Evolutionary conservation across 2,888 invertebrate genomes (phyloP).

Genomic region (Synanthedon myopaeformis): DNA sequence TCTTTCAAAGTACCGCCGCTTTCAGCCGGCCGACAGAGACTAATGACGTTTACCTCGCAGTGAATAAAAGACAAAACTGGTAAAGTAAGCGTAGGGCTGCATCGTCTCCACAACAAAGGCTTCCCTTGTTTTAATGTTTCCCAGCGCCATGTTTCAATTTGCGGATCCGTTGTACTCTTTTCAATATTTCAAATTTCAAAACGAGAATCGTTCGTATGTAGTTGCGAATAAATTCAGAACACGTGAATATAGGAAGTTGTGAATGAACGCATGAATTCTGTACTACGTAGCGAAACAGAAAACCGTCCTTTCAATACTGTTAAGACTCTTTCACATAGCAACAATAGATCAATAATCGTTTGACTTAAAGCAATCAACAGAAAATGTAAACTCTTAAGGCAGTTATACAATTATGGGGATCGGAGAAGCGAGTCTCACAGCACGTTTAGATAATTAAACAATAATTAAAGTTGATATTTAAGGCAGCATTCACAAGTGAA

Average conservation of each 20-base stretch:
- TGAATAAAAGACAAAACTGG: constrained; percentile 23
- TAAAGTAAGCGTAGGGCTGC: constrained; percentile 13
- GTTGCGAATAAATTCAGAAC: too few relatives aligned
- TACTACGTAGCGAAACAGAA: too few relatives aligned
- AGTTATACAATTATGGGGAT: too few relatives aligned
- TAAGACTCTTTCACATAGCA: too few relatives aligned
- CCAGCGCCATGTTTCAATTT: constrained; percentile 25
- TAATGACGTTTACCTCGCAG: constrained; percentile 36
- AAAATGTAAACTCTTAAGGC: too few relatives aligned
- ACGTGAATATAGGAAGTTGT: too few relatives aligned
- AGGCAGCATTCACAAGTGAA: neutral
- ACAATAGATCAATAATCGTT: too few relatives aligned
- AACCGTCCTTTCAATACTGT: too few relatives aligned
- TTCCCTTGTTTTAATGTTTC: constrained; percentile 17
- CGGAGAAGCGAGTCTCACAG: neutral
- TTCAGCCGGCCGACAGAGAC: constrained; percentile 25
- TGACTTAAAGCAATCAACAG: too few relatives aligned
- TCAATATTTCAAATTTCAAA: constrained; percentile 16
- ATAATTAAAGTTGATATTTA: too few relatives aligned
- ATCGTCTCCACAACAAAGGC: constrained; percentile 14
- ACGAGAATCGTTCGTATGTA: constrained; percentile 1
- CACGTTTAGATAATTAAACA: too few relatives aligned
- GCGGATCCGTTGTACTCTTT: constrained; percentile 28
- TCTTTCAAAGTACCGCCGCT: constrained; percentile 11
- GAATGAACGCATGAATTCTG: too few relatives aligned